Conservation (phyloP, 2,113 vertebrate species). For the Rostratula benghalensis region DNA sequence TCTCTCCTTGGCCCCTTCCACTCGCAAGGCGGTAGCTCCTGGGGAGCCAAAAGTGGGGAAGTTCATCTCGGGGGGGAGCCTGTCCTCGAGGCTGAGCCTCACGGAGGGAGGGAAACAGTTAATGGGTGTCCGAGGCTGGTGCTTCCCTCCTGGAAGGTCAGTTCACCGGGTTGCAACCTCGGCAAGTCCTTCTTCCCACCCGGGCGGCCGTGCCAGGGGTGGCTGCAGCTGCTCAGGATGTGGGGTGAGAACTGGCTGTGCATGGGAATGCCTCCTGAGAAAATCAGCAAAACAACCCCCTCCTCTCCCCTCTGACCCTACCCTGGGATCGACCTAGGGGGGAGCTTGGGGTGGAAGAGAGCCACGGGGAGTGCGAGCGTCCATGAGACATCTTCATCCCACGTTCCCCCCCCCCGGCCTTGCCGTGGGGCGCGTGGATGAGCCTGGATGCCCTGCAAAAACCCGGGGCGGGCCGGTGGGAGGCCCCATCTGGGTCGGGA, state of each 20-base stretch:
- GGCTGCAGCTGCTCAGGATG: slow-evolving; percentile 42
- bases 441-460: neutral
- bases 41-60: neutral
- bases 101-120: neutral
- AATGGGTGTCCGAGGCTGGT: neutral
- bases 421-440: accelerated
- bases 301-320: no score
- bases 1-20: neutral
- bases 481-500: accelerated
- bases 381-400: neutral
- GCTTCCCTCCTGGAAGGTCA: slow-evolving; percentile 1
- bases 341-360: neutral
- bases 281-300: no score
- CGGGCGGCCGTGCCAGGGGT: neutral
- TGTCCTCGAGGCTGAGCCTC: neutral
- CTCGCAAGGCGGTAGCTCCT: neutral
- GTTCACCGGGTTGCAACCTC: neutral
- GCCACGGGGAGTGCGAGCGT: neutral
- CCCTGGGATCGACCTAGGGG: no score
- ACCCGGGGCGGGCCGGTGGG: neutral
- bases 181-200: neutral
- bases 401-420: neutral
- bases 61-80: neutral
- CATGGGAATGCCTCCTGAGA: neutral
- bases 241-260: neutral